Percentiles rank a stretch among this genome's conserved stretches.
Evolutionary conservation across 2,797 vertebrate species (phyloP).

Genomic region (Phrynocephalus guinanensis): DNA sequence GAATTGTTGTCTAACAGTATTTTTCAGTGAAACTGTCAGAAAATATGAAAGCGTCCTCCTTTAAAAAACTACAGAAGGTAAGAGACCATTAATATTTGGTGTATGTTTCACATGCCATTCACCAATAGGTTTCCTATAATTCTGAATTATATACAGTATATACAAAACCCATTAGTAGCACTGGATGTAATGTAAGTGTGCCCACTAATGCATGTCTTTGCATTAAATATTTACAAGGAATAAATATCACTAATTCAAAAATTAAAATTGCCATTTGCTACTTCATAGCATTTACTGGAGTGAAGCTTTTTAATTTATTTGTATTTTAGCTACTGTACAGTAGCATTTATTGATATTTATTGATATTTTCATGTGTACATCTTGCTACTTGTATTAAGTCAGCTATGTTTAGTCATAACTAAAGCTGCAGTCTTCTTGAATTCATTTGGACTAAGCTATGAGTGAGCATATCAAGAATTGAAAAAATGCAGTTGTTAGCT

Average conservation of each 20-base stretch:
- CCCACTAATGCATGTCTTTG: not conserved
- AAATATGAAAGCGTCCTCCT: constrained; percentile 97
- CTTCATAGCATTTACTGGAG: not conserved
- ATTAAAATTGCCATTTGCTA: not conserved
- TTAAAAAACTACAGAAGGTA: constrained; percentile 98
- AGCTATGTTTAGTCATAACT: not conserved
- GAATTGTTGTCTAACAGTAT: constrained; percentile 83
- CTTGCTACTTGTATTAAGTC: not conserved
- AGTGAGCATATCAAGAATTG: not conserved
- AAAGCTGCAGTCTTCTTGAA: not conserved
- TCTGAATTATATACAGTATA: not conserved
- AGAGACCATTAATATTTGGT: constrained; percentile 20
- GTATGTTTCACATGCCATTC: not conserved
- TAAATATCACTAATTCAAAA: not conserved
- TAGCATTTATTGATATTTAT: not conserved
- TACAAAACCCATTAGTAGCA: not conserved
- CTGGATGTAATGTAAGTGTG: not conserved
- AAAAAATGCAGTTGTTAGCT: not conserved
- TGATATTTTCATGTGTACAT: not conserved
- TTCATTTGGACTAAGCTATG: not conserved
- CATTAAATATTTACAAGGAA: not conserved
- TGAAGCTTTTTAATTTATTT: not conserved
- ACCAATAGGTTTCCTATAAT: not conserved
- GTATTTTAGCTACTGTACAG: not conserved
- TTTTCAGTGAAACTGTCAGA: constrained; percentile 98